phyloP scores from a whole-genome alignment of 2,797 vertebrate species.

The Liasis olivaceus region DNA sequence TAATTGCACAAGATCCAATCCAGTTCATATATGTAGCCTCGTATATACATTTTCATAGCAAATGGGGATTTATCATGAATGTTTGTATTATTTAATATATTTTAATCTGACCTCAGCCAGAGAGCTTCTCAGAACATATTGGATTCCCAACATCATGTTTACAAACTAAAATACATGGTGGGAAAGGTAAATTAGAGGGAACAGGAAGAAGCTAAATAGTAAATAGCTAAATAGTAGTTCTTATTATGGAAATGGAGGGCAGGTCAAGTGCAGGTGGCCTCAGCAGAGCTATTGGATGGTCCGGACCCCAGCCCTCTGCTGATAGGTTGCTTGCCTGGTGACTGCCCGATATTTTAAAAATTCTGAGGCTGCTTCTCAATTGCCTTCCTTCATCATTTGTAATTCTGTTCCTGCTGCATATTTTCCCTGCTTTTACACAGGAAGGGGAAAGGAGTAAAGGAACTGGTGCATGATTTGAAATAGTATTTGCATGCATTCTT shows the following conservation, averaged over 20 bases:
- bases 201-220: too few relatives aligned
- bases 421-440: too few relatives aligned
- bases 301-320: neutral
- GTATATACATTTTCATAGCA: neutral
- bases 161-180: too few relatives aligned
- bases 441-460: neutral
- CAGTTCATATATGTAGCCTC: neutral
- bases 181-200: too few relatives aligned
- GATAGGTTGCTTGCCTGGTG: neutral
- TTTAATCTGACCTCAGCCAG: neutral
- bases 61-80: neutral
- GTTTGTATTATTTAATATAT: neutral
- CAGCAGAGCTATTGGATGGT: neutral
- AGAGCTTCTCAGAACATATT: neutral
- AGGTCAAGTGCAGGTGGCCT: neutral
- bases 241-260: neutral
- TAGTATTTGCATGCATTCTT: neutral
- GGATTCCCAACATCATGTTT: neutral
- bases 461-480: neutral
- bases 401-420: neutral
- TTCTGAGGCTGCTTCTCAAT: neutral
- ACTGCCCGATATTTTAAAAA: neutral
- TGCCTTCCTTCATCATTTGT: neutral
- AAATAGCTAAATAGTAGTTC: too few relatives aligned
- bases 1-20: neutral